These are phyloP conservation scores for Leptonema lineaticorne DNA, from an alignment of 1,140 invertebrate genomes.

Conservation along the genomic window DNA sequence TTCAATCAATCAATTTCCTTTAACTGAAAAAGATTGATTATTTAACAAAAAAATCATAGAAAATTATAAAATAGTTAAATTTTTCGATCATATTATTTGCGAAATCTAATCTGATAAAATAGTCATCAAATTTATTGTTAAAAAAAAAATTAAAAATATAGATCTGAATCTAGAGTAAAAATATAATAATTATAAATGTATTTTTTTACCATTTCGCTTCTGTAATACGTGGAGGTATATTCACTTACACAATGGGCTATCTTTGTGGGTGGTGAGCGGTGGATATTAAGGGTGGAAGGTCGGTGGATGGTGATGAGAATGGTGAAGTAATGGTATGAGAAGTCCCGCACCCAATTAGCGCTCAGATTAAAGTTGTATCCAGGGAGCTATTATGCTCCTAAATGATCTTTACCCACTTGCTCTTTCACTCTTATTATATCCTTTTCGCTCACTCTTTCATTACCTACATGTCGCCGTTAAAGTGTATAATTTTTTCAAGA, in stretches of 20 bases:
- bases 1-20: too few species aligned
- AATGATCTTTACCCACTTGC: slow-evolving; percentile 34
- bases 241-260: neutral
- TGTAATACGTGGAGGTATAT: neutral
- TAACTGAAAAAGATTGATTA: too few species aligned
- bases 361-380: slow-evolving; percentile 43
- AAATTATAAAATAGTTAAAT: too few species aligned
- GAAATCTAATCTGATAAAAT: too few species aligned
- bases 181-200: neutral
- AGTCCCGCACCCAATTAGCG: slow-evolving; percentile 41
- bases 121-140: too few species aligned
- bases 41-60: too few species aligned
- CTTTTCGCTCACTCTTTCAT: neutral
- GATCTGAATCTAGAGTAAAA: too few species aligned
- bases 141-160: too few species aligned
- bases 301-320: neutral
- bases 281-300: neutral
- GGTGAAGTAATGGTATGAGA: slow-evolving; percentile 13
- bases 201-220: neutral
- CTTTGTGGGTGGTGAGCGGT: neutral
- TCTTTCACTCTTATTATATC: neutral
- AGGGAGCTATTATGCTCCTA: slow-evolving; percentile 42
- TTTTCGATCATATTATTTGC: too few species aligned
- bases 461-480: neutral
- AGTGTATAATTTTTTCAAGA: too few species aligned